A percentile compares a stretch with the other conserved stretches of the same genome.
Conservation (phyloP, 2,797 vertebrate genomes). For the Coregonus sp. region DNA sequence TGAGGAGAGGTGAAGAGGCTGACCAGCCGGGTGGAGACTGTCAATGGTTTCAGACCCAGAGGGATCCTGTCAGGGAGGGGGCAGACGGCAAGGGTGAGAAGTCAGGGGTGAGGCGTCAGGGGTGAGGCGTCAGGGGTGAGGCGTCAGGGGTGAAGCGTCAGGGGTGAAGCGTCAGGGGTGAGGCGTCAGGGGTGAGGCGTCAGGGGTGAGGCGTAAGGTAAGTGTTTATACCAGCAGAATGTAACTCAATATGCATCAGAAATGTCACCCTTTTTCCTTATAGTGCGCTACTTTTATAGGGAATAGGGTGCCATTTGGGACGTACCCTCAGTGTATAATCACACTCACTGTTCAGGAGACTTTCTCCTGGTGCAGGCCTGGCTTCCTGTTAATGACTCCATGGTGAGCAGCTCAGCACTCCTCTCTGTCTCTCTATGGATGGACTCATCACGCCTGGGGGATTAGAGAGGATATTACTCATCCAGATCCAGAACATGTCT, state of each 20-base stretch:
- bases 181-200: background rate
- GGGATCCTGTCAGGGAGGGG: slow-evolving; percentile 12
- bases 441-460: slow-evolving; percentile 66
- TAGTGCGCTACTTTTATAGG: no score
- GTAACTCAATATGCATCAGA: background rate
- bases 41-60: slow-evolving; percentile 47
- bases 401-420: slow-evolving; percentile 57
- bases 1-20: slow-evolving; percentile 32
- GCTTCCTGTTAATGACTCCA: slow-evolving; percentile 58
- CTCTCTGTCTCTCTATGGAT: slow-evolving; percentile 65
- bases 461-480: background rate
- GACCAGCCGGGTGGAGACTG: slow-evolving; percentile 58
- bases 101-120: background rate
- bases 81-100: background rate
- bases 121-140: background rate
- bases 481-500: background rate
- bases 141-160: background rate
- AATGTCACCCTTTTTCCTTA: background rate
- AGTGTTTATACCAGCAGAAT: background rate
- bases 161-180: background rate
- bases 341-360: slow-evolving; percentile 50
- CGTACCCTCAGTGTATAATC: background rate
- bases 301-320: background rate
- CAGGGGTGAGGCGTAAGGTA: background rate
- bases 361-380: slow-evolving; percentile 20